These are phyloP conservation scores for Hedya salicella DNA, from an alignment of 2,888 invertebrate genomes.

Conservation along the genomic window DNA sequence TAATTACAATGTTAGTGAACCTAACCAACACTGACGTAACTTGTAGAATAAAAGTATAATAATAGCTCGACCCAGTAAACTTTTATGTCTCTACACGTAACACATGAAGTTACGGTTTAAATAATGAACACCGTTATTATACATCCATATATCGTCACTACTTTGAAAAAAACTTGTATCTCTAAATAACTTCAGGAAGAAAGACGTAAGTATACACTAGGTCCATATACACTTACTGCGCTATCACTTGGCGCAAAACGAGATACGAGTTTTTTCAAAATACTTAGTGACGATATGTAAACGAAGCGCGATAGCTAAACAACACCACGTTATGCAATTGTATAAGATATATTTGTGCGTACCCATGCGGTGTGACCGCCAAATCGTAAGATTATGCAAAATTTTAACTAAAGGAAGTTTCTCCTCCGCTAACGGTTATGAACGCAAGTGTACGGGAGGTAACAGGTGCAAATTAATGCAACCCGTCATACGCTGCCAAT, in stretches of 20 bases:
- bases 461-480: conserved; percentile 53
- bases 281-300: too few relatives aligned
- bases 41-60: background rate
- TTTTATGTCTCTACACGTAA: conserved; percentile 27
- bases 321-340: conserved; percentile 47
- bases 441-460: conserved; percentile 1
- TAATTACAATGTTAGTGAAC: background rate
- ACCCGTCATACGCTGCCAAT: conserved; percentile 45
- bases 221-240: too few relatives aligned
- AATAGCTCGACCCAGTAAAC: conserved; percentile 21
- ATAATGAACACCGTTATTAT: conserved; percentile 20
- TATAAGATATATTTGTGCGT: conserved; percentile 46
- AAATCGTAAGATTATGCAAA: conserved; percentile 64
- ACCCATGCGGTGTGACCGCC: conserved; percentile 54
- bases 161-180: too few relatives aligned
- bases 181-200: too few relatives aligned
- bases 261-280: too few relatives aligned
- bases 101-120: conserved; percentile 10
- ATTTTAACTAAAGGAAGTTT: conserved; percentile 53
- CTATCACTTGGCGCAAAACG: too few relatives aligned
- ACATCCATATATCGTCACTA: conserved; percentile 1
- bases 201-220: too few relatives aligned
- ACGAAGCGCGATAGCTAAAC: background rate
- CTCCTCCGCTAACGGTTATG: conserved; percentile 46
- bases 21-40: too few relatives aligned